Base-by-base conservation (phyloP, 2,888 invertebrate genomes). In the Gisinianus flammeolus region DNA sequence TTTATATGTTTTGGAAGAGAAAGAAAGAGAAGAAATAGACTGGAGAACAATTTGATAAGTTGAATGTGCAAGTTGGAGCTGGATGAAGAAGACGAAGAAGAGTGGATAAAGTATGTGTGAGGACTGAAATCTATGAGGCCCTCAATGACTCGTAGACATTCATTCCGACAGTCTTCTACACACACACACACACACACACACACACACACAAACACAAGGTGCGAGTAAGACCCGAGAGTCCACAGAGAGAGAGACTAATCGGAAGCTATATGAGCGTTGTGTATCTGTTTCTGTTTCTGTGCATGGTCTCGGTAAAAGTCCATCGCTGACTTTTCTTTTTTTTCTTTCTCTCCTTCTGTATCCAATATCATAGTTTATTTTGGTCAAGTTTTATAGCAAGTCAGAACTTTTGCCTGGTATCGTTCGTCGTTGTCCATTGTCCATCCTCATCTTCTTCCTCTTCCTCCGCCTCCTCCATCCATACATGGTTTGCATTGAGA, bases 381-480 rank as follows among this genome's bases (percentile, higher is more conserved):
- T 44, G 44, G 44, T 44, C 44, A 44, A 44, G 44, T 44, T 44
- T 44, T 12, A 44, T 12, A 12, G 19, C 16, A 19, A 44, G 44
- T 2, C 44, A 44, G 44, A 44, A 44, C 16, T 44, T 44, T 44
- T 44, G 3, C 6, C 44, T 19, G 6, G 12, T 19, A 19, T 44
- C 12, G 12, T 16, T 44, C 19, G 16, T 44, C 44, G 19, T 44
- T 44, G 44, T 44, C 44, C 12, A 44, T 44, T 44, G 44, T 44
- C 44, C 44, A 44, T 44, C 12, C 3, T 35, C 35, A 8, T 35
- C n/a, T n/a, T n/a, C n/a, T n/a, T n/a, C n/a, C n/a, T n/a, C n/a
- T n/a, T n/a, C 62, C 26, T 62, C 62, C 26, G 8, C 24, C 62
- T 62, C 22, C 58, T 62, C 24, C 62, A 26, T 62, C 62, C 67